Evolutionary conservation across 2,113 vertebrate genomes (phyloP), one percentile per base, ranked within the genome.

Genomic region (Montifringilla adamsi): DNA sequence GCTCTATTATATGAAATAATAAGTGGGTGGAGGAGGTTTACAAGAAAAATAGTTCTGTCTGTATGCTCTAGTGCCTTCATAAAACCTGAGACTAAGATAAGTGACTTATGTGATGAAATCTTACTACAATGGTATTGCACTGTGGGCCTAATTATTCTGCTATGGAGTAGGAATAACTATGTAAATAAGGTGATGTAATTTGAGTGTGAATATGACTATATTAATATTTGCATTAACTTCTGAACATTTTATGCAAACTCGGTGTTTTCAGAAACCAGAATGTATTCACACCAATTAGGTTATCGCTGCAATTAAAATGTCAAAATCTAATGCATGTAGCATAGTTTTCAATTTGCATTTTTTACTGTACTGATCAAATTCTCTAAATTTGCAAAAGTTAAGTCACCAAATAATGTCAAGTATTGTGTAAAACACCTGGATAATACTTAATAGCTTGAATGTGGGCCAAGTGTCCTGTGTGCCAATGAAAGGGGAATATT

Each of bases 401-500:
- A 76, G 49, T 69, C 46, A 50, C n/a, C 35, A 77, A 91, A 63
- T 76, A 66, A 67, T 85, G 78, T 84, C 6, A 75, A 56, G 12
- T 68, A 43, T 87, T 89, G 60, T 78, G 84, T 64, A 92, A 91
- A 94, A 67, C 62, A 67, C 84, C 60, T 95, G 64, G 70, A 30
- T 92, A 94, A 90, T 91, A 69, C 94, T 95, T 94, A 88, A 86
- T 81, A 82, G 58, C 44, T 58, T 84, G 86, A 90, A 90, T 63
- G 23, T 66, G 17, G 35, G 52, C 50, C 82, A 79, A 49, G n/a
- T 78, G 31, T 88, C 44, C 75, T 63, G 22, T 2, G 1, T 90
- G 39, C 33, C 60, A 75, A 10, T 39, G 60, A 88, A 84, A 84
- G 24, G 15, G 28, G 11, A 83, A 31, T 84, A 70, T 90, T 95